These are phyloP conservation scores for Paelopatides confundens DNA, from an alignment of 53 echinoderm and acorn worm genomes.

Conservation along the genomic window DNA sequence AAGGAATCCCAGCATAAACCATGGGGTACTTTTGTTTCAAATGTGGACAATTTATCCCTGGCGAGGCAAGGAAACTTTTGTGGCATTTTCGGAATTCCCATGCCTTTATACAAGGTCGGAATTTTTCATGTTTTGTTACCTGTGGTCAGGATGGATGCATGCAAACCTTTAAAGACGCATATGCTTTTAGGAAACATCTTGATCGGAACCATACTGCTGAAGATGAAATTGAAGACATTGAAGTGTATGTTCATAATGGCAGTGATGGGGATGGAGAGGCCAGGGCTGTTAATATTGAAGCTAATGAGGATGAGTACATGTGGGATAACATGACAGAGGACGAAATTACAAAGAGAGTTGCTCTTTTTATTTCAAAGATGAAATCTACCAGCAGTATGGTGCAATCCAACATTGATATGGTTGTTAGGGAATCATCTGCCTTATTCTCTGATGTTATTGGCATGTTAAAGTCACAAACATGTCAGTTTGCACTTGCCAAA, in stretches of 20 bases:
- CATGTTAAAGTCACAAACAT: no score
- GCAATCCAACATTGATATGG: no score
- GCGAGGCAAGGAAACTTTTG: slow-evolving; percentile 12
- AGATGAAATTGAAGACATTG: not conserved
- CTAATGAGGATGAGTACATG: no score
- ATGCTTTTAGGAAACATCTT: not conserved
- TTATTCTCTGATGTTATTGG: no score
- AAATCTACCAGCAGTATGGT: no score
- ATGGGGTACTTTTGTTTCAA: slow-evolving; percentile 4
- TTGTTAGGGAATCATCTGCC: no score
- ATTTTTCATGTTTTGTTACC: not conserved
- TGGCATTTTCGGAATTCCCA: no score
- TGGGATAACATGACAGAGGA: not conserved
- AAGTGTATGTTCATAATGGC: not conserved
- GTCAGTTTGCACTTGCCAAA: no score
- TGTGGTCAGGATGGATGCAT: slow-evolving; percentile 21
- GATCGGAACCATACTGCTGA: not conserved
- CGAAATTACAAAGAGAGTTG: no score
- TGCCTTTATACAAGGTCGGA: not conserved
- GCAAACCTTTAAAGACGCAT: slow-evolving; percentile 1
- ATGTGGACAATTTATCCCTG: no score
- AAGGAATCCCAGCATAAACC: no score
- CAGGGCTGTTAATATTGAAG: not conserved
- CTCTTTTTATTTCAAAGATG: no score
- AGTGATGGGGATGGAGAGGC: not conserved